Evolutionary conservation across 2,888 invertebrate species (phyloP), one percentile per base, ranked within the genome.

Genomic region (Elysia crispata): DNA sequence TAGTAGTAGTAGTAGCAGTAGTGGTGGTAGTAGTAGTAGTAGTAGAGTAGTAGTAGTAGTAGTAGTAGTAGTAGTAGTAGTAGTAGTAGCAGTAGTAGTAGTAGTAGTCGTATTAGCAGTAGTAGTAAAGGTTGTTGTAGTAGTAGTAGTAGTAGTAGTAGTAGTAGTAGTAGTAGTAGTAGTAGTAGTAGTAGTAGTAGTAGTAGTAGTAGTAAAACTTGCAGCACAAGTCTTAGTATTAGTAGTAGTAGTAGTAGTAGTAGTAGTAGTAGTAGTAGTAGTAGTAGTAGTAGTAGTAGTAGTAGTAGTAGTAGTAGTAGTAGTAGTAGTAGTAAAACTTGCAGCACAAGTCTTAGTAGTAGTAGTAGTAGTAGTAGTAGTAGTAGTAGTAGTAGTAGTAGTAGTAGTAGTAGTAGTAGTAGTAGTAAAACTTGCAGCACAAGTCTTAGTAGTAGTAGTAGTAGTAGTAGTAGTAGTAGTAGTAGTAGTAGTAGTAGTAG

Each of bases 401-500:
- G 70, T 70, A 31, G 70, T 33, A 70, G 33, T 70, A 1, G 70
- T 70, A 8, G 72, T 72, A 72, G 72, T 72, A 72, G 72, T 72
- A 72, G 49, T 72, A 72, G 72, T 72, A 72, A 49, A 41, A 72
- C 49, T 72, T 41, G 72, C 49, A 72, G 49, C 49, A 72, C 49
- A 41, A 72, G 72, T 72, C 33, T 41, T 72, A 72, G 72, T 72
- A 72, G 72, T 72, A 72, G 72, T 72, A 41, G 72, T 5, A 50
- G 49, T 72, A 50, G 72, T 49, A 72, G 72, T 72, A 72, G 72
- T 72, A 72, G 72, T 72, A 72, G 72, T 72, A 72, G 72, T 72
- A 72, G 72, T 72, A 72, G 72, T 72, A 72, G 72, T 72, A 72
- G 72, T 72, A 72, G 49, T 72, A 72, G 72, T 72, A 72, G 72